Evolutionary conservation across 2,888 invertebrate species (phyloP).

Genomic region (Ichneumoninae sp.): DNA sequence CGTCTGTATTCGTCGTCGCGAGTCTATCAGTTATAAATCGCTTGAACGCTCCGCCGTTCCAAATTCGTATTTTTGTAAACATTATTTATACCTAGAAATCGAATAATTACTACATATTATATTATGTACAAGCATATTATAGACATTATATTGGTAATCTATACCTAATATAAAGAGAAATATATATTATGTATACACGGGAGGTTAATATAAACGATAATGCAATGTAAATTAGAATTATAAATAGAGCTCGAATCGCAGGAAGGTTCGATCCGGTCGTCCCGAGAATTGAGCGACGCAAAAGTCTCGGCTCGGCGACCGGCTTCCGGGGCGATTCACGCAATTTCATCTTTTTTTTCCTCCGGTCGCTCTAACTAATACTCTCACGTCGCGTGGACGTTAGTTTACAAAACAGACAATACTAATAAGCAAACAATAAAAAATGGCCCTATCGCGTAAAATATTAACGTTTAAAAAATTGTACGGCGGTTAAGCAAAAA

Average conservation of each 20-base stretch:
- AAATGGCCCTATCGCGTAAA: slow-evolving; percentile 36
- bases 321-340: slow-evolving; percentile 1
- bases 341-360: slow-evolving; percentile 9
- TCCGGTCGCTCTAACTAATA: slow-evolving; percentile 6
- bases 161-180: slow-evolving; percentile 50
- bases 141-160: slow-evolving; percentile 40
- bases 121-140: slow-evolving; percentile 61
- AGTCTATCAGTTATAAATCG: slow-evolving; percentile 66
- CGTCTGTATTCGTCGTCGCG: slow-evolving; percentile 59
- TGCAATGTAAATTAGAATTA: slow-evolving; percentile 45
- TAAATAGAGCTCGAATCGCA: slow-evolving; percentile 31
- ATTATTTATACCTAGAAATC: slow-evolving; percentile 79
- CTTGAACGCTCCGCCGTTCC: slow-evolving; percentile 80
- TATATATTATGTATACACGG: slow-evolving; percentile 43
- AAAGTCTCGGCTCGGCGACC: background rate
- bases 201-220: slow-evolving; percentile 42
- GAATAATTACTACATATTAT: slow-evolving; percentile 58
- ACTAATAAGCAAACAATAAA: slow-evolving; percentile 51
- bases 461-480: slow-evolving; percentile 17
- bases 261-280: slow-evolving; percentile 19
- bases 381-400: slow-evolving; percentile 28
- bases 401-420: slow-evolving; percentile 59
- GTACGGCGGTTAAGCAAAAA: slow-evolving; percentile 3
- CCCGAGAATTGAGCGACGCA: background rate
- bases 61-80: slow-evolving; percentile 84